Percentiles rank a stretch among this genome's conserved stretches.
phyloP scores from a whole-genome alignment of 1,140 invertebrate species.

The Euschistus heros region DNA sequence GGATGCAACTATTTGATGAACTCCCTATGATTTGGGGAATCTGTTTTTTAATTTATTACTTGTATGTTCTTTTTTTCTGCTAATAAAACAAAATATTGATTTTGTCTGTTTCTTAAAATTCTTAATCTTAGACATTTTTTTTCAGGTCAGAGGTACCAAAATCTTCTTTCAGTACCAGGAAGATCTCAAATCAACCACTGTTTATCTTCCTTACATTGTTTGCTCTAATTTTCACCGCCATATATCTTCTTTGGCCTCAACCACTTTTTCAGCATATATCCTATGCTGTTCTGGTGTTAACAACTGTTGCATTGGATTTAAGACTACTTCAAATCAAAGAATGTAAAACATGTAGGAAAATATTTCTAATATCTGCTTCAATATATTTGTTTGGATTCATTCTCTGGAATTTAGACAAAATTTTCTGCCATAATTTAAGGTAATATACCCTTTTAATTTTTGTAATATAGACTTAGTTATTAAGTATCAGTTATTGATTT shows the following conservation, averaged over 20 bases:
- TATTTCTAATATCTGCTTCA: slow-evolving; percentile 28
- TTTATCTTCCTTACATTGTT: slow-evolving; percentile 23
- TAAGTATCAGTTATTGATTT: too few relatives aligned
- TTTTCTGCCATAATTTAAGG: slow-evolving; percentile 29
- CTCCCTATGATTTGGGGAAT: slow-evolving; percentile 33
- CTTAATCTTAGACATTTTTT: background rate
- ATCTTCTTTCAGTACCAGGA: slow-evolving; percentile 13
- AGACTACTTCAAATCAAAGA: slow-evolving; percentile 27
- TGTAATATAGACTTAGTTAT: background rate
- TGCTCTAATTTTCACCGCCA: slow-evolving; percentile 27
- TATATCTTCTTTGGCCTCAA: slow-evolving; percentile 31
- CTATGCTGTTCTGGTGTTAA: slow-evolving; percentile 30
- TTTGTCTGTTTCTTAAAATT: background rate
- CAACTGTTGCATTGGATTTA: slow-evolving; percentile 28
- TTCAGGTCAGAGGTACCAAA: slow-evolving; percentile 26
- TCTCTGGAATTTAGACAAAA: slow-evolving; percentile 32
- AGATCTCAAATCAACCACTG: slow-evolving; percentile 27
- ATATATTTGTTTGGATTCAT: slow-evolving; percentile 31
- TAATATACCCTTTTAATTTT: background rate
- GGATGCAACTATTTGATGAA: slow-evolving; percentile 34
- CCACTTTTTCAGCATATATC: slow-evolving; percentile 30
- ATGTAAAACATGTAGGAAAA: slow-evolving; percentile 28
- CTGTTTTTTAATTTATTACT: slow-evolving; percentile 29
- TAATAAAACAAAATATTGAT: background rate
- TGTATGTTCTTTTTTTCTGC: slow-evolving; percentile 27